Evolutionary conservation across 2,888 invertebrate species (phyloP).

Genomic region (Spilosoma lubricipeda): DNA sequence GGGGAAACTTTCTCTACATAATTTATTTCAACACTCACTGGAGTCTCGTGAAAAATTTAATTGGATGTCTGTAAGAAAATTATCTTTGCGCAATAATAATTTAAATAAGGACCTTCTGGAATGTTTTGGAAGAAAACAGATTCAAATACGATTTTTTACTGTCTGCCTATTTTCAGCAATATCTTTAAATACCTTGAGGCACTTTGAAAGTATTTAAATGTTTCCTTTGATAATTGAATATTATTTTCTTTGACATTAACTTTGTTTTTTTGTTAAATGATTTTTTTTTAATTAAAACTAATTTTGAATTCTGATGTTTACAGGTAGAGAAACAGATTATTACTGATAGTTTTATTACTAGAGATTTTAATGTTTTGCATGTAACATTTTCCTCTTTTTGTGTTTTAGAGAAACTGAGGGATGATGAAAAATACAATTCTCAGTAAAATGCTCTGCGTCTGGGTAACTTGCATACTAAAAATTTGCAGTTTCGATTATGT

Average conservation of each 20-base stretch:
- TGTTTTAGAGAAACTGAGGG: too few species aligned
- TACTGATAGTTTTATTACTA: background rate
- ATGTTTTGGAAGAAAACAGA: slow-evolving; percentile 4
- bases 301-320: background rate
- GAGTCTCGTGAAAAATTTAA: slow-evolving; percentile 41
- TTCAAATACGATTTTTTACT: background rate
- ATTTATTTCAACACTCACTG: slow-evolving; percentile 67
- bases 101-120: slow-evolving; percentile 6
- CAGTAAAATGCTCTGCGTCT: too few species aligned
- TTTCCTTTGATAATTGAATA: background rate
- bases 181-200: background rate
- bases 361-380: background rate
- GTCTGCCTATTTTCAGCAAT: background rate
- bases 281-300: too few species aligned
- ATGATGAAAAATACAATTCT: too few species aligned
- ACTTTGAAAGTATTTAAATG: background rate
- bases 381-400: too few species aligned
- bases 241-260: background rate
- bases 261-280: background rate
- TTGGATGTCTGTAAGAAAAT: slow-evolving; percentile 27
- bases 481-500: too few species aligned
- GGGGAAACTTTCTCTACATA: slow-evolving; percentile 72
- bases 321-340: background rate
- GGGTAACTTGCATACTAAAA: too few species aligned
- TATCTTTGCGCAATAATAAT: slow-evolving; percentile 13